phyloP scores from a whole-genome alignment of 2,888 invertebrate species.

The Blastobasis lacticolella region DNA sequence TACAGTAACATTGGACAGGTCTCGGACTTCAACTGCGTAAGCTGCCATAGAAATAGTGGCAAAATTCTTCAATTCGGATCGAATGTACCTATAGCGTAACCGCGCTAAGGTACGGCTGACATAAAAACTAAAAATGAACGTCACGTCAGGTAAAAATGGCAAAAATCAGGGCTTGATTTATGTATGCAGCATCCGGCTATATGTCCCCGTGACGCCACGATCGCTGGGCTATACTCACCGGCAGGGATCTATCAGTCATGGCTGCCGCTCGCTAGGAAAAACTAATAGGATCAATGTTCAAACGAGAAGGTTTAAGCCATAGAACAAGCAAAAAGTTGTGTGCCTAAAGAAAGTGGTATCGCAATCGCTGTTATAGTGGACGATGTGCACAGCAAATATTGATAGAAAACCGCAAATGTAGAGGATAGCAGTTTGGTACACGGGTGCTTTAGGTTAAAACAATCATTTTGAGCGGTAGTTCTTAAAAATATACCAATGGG shows the following conservation, averaged over 20 bases:
- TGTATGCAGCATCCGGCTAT: constrained; percentile 16
- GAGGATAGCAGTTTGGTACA: no score
- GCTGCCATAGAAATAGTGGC: not conserved
- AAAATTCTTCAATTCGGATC: not conserved
- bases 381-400: no score
- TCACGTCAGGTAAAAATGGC: not conserved
- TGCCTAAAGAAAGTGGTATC: no score
- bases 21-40: not conserved
- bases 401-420: no score
- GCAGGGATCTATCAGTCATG: constrained; percentile 23
- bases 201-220: constrained; percentile 8
- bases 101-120: not conserved
- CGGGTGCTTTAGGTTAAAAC: no score
- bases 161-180: constrained; percentile 17
- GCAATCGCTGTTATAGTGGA: no score
- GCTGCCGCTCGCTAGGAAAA: constrained; percentile 17
- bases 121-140: not conserved
- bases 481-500: no score
- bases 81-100: not conserved
- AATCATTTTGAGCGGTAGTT: no score
- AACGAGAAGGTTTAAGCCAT: no score
- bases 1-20: not conserved
- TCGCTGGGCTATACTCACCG: constrained; percentile 10
- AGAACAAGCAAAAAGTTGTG: no score
- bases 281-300: constrained; percentile 12